These are phyloP conservation scores for Ptilodon capucinus DNA, from an alignment of 2,888 invertebrate species.

Conservation along the genomic window DNA sequence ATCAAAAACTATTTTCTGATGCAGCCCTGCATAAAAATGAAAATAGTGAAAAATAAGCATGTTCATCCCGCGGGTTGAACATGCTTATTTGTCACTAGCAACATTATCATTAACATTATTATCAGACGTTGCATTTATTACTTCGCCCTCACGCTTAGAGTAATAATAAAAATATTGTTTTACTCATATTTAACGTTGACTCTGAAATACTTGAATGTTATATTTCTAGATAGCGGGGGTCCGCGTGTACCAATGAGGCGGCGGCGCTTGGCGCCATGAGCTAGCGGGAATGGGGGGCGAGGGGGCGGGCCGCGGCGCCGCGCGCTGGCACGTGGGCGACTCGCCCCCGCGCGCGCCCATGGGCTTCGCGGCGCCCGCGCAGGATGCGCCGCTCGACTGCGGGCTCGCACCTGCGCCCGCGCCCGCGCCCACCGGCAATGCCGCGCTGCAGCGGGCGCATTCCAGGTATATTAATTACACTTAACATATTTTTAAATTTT, in stretches of 20 bases:
- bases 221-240: slow-evolving; percentile 21
- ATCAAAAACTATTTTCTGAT: too few relatives aligned
- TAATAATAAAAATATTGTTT: not conserved
- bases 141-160: too few relatives aligned
- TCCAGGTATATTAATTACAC: slow-evolving; percentile 73
- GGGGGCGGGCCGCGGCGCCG: slow-evolving; percentile 85
- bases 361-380: slow-evolving; percentile 82
- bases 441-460: slow-evolving; percentile 87
- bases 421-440: slow-evolving; percentile 67
- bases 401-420: slow-evolving; percentile 67
- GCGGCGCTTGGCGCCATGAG: slow-evolving; percentile 72
- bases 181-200: not conserved
- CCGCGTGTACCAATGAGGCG: slow-evolving; percentile 60
- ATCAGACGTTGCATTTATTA: too few relatives aligned
- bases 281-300: slow-evolving; percentile 82
- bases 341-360: slow-evolving; percentile 83
- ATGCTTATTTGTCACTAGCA: too few relatives aligned
- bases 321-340: slow-evolving; percentile 84
- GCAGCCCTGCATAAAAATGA: too few relatives aligned
- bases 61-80: too few relatives aligned
- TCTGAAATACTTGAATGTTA: not conserved
- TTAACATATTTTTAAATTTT: too few relatives aligned
- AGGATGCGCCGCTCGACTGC: slow-evolving; percentile 83
- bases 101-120: too few relatives aligned
- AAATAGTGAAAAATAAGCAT: too few relatives aligned